Base-by-base conservation (phyloP, 2,113 vertebrate genomes). In the Porphyrio hochstetteri region DNA sequence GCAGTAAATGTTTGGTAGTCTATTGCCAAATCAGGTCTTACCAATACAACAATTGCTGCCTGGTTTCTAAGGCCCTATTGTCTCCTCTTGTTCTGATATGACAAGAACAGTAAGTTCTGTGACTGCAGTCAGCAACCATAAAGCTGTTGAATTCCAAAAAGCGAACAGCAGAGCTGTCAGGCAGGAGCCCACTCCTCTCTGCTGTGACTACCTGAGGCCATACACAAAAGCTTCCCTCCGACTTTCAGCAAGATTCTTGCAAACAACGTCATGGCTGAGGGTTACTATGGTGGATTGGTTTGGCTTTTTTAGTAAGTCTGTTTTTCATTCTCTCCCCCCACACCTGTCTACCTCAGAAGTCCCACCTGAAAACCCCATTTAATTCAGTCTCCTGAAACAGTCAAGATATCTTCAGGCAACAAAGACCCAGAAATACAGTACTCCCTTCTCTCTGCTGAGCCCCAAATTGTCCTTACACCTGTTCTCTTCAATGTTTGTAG, bases 221-320 rank as follows among this genome's bases (percentile, higher is more conserved):
- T 2, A n/a, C 1, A 21, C 14, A 83, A 83, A 88, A 69, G 9
- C 33, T 53, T 76, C 33, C 29, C 48, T 68, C 20, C 53, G 46
- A 29, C 42, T 52, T 90, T 28, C 53, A 52, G 35, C 0, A 57
- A 50, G 16, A 77, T 55, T 28, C 50, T 48, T 61, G 55, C 5
- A 57, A 88, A 61, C n/a, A 64, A 5, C 0, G 0, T 1, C 46
- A 7, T 6, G 3, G 28, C 17, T 25, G 7, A 64, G 13, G 8
- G 10, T 16, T 61, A 23, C 12, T 46, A 31, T 3, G 6, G 25
- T 27, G 25, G 52, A 25, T 27, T 16, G 25, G 24, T 10, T 48
- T 52, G 50, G 24, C 23, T 31, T 4, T 82, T 79, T 76, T 25
- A 64, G 24, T 48, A 76, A n/a, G 29, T 23, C 36, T 35, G 3